Conservation (phyloP, 2,113 vertebrate genomes). For the Pachyramphus minor region DNA sequence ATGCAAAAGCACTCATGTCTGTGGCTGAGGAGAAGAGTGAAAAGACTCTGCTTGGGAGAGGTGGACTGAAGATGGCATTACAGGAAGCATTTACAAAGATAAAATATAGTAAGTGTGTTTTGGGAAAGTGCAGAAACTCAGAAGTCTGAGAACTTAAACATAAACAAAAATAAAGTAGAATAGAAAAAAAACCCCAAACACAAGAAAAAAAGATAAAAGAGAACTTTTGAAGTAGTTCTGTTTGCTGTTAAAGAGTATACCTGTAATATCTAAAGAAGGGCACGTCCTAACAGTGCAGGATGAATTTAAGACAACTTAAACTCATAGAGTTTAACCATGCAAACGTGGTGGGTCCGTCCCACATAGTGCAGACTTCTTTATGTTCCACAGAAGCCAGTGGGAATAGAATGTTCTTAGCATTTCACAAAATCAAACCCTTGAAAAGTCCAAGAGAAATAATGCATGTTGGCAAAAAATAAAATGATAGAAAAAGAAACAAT, state of each 20-base stretch:
- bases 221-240: neutral
- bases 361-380: neutral
- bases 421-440: neutral
- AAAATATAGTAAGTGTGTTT: neutral
- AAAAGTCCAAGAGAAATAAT: neutral
- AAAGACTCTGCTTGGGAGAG: neutral
- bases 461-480: neutral
- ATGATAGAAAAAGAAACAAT: neutral
- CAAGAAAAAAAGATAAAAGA: neutral
- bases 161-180: neutral
- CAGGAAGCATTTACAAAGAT: neutral
- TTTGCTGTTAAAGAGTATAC: neutral
- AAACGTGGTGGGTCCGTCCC: neutral
- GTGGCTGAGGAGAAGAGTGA: neutral
- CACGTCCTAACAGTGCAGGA: neutral
- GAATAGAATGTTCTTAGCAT: neutral
- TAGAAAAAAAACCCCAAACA: neutral
- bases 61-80: neutral
- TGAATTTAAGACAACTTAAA: neutral
- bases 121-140: neutral
- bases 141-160: neutral
- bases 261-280: neutral
- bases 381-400: neutral
- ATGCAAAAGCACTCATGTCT: neutral
- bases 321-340: neutral